Percentiles rank a stretch among this genome's conserved stretches.
Evolutionary conservation across 2,797 vertebrate genomes (phyloP).

Genomic region (Channallabes apus): DNA sequence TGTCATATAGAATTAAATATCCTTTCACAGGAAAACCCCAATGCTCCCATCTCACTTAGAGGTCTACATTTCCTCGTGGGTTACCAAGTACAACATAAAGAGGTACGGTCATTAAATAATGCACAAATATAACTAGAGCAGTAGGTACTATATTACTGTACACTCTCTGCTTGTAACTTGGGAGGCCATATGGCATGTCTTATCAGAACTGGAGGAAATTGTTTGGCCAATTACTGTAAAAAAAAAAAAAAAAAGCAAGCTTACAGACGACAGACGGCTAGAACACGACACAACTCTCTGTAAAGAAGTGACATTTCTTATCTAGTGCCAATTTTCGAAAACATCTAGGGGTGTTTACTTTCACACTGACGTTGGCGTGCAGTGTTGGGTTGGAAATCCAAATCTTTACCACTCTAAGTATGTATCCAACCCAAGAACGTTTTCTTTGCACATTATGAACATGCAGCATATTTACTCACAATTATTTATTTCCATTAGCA

Average conservation of each 20-base stretch:
- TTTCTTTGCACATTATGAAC: background rate
- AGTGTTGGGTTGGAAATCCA: too few relatives aligned
- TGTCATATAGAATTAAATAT: background rate
- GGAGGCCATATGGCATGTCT: slow-evolving; percentile 22
- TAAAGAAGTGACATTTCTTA: slow-evolving; percentile 6
- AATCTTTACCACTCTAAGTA: too few relatives aligned
- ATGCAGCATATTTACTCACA: background rate
- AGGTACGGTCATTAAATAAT: background rate
- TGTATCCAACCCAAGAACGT: background rate
- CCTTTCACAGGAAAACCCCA: background rate
- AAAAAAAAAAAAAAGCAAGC: background rate
- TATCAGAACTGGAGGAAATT: slow-evolving; percentile 13
- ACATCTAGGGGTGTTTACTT: background rate
- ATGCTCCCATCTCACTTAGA: background rate
- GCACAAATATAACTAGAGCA: background rate
- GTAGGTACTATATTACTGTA: background rate
- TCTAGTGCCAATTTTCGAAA: slow-evolving; percentile 6
- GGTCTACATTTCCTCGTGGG: background rate
- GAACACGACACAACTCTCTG: slow-evolving; percentile 5
- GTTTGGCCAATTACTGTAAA: background rate
- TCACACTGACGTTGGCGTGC: background rate
- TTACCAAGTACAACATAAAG: too few relatives aligned
- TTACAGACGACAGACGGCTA: slow-evolving; percentile 11
- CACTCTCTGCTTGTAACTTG: slow-evolving; percentile 18
- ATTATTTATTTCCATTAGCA: background rate